Evolutionary conservation across 1,140 invertebrate species (phyloP), one percentile per base, ranked within the genome.

Genomic region (Drosophila repleta): DNA sequence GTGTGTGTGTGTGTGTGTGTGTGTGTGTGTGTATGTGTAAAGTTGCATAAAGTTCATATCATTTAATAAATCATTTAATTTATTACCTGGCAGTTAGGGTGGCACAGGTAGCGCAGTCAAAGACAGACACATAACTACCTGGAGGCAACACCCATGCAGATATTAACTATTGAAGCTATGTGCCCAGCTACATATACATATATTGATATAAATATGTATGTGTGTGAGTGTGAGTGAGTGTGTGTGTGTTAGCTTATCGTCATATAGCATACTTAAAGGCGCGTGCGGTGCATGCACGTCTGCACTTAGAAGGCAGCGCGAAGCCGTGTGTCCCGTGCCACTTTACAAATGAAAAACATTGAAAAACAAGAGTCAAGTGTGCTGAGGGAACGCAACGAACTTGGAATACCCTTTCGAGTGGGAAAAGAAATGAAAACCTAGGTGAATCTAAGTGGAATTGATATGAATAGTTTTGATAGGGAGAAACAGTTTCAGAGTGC

Each of bases 21-120:
- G 51, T 35, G 18, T 55, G 26, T 5, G 20, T 46, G 29, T 24
- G 24, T 32, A 13, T 51, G 49, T 61, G 56, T 48, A 32, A 13
- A 41, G 32, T 37, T 62, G 70, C 58, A 66, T 51, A 29, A 71
- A 69, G 55, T 74, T 79, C 79, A 70, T 53, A 74, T 72, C 79
- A 76, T 79, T 82, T 70, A 82, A 82, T 82, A 82, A 82, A 82
- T 82, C 79, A 82, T 82, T 83, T 72, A 76, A 83, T 84, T 83
- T 84, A 84, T 76, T 83, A 84, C 37, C 72, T 43, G 32, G 32
- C 11, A 35, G 2, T 11, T 35, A 10, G 62, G 66, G 65, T 51
- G 55, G 52, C 32, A 49, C 29, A 10, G 10, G 17, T 20, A 37
- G 21, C 49, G 17, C 52, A 56, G 21, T 51, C 55, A 61, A 29